phyloP scores from a whole-genome alignment of 2,797 vertebrate species.

The Allobates femoralis region DNA sequence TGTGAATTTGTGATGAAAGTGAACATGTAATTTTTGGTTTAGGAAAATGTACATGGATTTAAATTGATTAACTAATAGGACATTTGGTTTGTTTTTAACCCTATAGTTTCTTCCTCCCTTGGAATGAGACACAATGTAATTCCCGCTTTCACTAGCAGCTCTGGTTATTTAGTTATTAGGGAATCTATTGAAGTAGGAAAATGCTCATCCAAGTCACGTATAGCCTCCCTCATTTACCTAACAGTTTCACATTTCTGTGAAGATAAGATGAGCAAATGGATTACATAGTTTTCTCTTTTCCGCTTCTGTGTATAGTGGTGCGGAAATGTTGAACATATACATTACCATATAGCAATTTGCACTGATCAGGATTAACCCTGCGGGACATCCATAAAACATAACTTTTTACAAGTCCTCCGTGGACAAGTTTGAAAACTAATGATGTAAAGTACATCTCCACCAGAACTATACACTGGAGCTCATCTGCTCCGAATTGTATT shows the following conservation, averaged over 20 bases:
- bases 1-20: background rate
- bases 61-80: background rate
- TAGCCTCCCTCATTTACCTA: background rate
- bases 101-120: background rate
- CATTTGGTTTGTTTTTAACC: background rate
- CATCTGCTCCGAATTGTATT: conserved; percentile 79
- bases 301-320: background rate
- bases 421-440: conserved; percentile 28
- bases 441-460: conserved; percentile 10
- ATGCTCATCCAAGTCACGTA: too few species aligned
- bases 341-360: background rate
- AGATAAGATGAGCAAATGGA: background rate
- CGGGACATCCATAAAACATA: background rate
- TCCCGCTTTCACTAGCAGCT: too few species aligned
- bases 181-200: too few species aligned
- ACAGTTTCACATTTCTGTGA: background rate
- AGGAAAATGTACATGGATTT: background rate
- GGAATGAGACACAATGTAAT: background rate
- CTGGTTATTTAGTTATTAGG: too few species aligned
- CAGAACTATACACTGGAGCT: conserved; percentile 13
- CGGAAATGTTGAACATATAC: too few species aligned
- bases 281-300: background rate
- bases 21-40: background rate
- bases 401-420: conserved; percentile 37
- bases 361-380: background rate